Conservation (phyloP, 2,113 vertebrate genomes). For the Nannobrachium achirus region DNA sequence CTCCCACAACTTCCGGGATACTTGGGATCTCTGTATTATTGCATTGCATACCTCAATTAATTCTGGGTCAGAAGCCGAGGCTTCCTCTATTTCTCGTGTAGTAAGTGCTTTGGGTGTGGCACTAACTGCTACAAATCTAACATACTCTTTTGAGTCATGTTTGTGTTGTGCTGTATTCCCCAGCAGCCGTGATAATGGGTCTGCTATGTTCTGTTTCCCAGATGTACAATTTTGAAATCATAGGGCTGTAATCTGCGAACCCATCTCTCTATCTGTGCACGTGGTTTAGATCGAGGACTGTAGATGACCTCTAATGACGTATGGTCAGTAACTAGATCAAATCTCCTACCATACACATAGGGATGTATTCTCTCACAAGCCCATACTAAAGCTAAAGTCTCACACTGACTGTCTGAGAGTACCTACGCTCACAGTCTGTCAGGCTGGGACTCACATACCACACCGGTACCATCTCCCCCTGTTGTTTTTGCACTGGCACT, state of each 20-base stretch:
- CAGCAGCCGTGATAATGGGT: conserved; percentile 19
- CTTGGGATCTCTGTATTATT: too few species aligned
- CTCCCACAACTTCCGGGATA: too few species aligned
- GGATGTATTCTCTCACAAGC: conserved; percentile 44
- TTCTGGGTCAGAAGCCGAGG: conserved; percentile 12
- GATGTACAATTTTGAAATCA: conserved; percentile 24
- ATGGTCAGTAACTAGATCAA: conserved; percentile 48
- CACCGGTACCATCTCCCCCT: conserved; percentile 17
- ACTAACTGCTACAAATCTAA: conserved; percentile 31
- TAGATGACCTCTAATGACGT: conserved; percentile 39
- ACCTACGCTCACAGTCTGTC: conserved; percentile 9
- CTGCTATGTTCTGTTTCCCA: conserved; percentile 27
- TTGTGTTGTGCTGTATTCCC: conserved; percentile 5
- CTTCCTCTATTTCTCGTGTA: conserved; percentile 26
- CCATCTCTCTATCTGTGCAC: conserved; percentile 25
- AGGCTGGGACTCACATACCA: conserved; percentile 23
- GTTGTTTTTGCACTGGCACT: conserved; percentile 7
- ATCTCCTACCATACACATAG: conserved; percentile 39
- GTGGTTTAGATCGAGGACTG: conserved; percentile 13
- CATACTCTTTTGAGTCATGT: conserved; percentile 32
- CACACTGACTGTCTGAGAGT: conserved; percentile 29
- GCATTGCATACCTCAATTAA: conserved; percentile 19
- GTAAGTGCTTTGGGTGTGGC: conserved; percentile 22
- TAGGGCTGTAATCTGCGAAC: conserved; percentile 33
- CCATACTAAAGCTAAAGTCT: conserved; percentile 32